Conservation (phyloP, 2,797 vertebrate species). For the Peromyscus nudipes region DNA sequence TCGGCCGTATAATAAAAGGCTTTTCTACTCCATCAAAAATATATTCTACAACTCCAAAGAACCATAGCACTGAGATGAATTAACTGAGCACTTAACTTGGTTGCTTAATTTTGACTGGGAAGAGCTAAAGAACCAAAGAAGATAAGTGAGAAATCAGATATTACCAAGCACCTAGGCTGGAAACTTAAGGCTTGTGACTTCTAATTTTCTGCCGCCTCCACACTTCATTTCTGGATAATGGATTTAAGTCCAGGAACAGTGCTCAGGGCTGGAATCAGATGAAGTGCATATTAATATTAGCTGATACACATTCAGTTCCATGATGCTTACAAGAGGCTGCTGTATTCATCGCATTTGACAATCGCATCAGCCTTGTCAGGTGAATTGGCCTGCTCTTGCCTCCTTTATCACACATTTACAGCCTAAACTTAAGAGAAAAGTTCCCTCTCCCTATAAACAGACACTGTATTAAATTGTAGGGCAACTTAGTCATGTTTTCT, state of each 20-base stretch:
- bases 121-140: neutral
- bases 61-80: neutral
- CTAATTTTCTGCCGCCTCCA: neutral
- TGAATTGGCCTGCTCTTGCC: rapidly evolving
- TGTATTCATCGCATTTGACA: neutral
- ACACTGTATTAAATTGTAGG: neutral
- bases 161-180: neutral
- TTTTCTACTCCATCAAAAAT: neutral
- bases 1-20: neutral
- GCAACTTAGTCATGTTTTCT: neutral
- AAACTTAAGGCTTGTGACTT: neutral
- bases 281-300: neutral
- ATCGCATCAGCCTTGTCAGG: neutral
- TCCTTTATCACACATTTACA: constrained; percentile 47
- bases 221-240: neutral
- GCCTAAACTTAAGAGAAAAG: neutral
- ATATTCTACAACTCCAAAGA: neutral
- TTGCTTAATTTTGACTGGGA: neutral
- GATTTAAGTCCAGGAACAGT: neutral
- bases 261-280: neutral
- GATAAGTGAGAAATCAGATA: neutral
- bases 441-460: neutral
- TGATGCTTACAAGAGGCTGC: neutral
- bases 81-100: neutral
- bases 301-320: neutral